A percentile compares a stretch with the other conserved stretches of the same genome.
These are phyloP conservation scores for Chaetogeoica ovagalla DNA, from an alignment of 2,888 invertebrate genomes.

Conservation along the genomic window DNA sequence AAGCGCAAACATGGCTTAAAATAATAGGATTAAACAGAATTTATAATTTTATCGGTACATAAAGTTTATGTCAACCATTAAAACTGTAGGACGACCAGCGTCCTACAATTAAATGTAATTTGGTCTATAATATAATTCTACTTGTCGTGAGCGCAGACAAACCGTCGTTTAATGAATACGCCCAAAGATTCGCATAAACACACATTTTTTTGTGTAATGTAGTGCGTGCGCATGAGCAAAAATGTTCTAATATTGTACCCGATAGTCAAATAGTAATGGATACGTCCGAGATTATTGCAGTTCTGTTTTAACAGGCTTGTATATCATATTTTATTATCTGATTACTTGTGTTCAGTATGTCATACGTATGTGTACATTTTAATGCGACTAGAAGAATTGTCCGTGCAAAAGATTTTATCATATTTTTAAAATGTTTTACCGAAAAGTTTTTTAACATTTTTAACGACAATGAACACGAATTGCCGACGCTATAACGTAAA, in stretches of 20 bases:
- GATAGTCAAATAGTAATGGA: too few relatives aligned
- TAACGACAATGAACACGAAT: neutral
- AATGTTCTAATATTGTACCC: too few relatives aligned
- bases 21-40: neutral
- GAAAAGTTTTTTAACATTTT: neutral
- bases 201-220: too few relatives aligned
- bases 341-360: too few relatives aligned
- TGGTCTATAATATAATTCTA: neutral
- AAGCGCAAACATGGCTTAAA: neutral
- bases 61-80: constrained; percentile 6
- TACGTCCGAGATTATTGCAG: too few relatives aligned
- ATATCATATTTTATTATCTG: too few relatives aligned
- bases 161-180: neutral
- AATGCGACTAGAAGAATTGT: neutral
- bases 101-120: neutral
- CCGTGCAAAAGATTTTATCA: neutral
- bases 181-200: neutral
- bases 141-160: neutral
- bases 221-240: too few relatives aligned
- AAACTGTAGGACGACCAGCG: neutral
- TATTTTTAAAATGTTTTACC: neutral
- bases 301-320: too few relatives aligned
- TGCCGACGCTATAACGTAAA: neutral
- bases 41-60: neutral
- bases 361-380: neutral